A percentile compares a stretch with the other conserved stretches of the same genome.
These are phyloP conservation scores for Meleagris gallopavo DNA, from an alignment of 2,113 vertebrate genomes.

Conservation along the genomic window DNA sequence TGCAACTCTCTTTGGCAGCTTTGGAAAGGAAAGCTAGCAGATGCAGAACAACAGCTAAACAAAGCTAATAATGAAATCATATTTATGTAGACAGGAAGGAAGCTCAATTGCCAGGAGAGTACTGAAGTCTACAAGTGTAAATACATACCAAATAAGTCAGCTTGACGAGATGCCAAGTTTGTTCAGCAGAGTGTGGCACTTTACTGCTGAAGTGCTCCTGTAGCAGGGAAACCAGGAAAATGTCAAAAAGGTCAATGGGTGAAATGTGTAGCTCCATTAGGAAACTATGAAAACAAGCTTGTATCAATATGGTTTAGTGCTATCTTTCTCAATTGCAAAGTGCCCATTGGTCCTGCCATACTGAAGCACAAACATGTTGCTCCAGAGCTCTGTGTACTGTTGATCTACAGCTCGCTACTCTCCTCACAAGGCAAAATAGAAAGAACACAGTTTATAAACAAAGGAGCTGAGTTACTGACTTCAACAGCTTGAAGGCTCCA, in stretches of 20 bases:
- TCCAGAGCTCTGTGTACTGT: background rate
- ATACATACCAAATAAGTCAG: constrained; percentile 68
- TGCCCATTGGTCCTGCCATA: background rate
- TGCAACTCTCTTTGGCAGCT: constrained; percentile 36
- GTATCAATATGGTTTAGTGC: background rate
- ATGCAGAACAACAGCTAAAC: constrained; percentile 62
- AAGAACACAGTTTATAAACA: background rate
- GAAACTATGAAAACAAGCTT: constrained; percentile 12
- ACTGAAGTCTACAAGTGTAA: constrained; percentile 73
- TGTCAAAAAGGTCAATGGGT: constrained; percentile 61
- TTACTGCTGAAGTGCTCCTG: constrained; percentile 55
- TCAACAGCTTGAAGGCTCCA: background rate
- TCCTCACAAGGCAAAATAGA: background rate
- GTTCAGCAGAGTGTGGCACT: constrained; percentile 59
- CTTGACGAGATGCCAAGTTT: constrained; percentile 68
- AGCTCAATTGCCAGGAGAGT: constrained; percentile 73
- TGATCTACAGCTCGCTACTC: background rate
- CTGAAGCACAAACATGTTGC: background rate
- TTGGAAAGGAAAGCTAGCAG: constrained; percentile 8
- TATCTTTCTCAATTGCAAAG: background rate
- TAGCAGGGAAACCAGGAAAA: constrained; percentile 59
- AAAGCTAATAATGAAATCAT: constrained; percentile 71
- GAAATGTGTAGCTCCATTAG: constrained; percentile 39
- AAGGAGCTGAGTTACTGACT: background rate
- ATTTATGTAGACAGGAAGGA: constrained; percentile 72